These are phyloP conservation scores for Yoshiicerus persimilis DNA, from an alignment of 1,140 invertebrate species.

Conservation along the genomic window DNA sequence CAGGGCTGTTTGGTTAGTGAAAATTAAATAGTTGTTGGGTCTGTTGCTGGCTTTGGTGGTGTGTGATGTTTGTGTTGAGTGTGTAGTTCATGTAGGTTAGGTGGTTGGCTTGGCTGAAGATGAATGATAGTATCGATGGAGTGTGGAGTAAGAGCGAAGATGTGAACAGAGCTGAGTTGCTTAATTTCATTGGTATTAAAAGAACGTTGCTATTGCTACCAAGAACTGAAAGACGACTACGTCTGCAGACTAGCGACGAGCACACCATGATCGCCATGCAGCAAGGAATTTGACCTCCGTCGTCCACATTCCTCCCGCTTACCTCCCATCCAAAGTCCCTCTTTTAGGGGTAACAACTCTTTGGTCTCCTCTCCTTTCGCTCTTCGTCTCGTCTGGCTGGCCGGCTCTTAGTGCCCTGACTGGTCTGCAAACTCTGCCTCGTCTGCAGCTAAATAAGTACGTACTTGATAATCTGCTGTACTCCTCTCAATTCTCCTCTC, in stretches of 20 bases:
- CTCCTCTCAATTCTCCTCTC: background rate
- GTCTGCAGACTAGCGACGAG: background rate
- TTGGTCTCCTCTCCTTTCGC: background rate
- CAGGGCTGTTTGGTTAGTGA: background rate
- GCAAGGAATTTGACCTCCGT: constrained; percentile 39
- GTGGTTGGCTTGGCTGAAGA: background rate
- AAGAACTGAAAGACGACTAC: background rate
- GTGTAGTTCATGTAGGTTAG: background rate
- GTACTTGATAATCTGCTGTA: background rate
- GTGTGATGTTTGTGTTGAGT: background rate
- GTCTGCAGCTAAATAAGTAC: background rate
- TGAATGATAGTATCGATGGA: background rate
- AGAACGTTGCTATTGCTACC: background rate
- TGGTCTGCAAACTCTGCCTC: background rate
- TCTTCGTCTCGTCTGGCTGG: background rate
- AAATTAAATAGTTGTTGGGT: background rate
- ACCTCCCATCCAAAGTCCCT: constrained; percentile 35
- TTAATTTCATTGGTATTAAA: background rate
- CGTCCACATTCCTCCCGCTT: constrained; percentile 36
- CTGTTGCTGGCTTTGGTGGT: background rate
- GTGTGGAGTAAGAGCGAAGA: background rate
- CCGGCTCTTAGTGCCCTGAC: background rate
- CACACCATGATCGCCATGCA: background rate
- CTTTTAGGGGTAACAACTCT: background rate
- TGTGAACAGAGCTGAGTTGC: background rate